These are phyloP conservation scores for Chrysopilus asiliformis DNA, from an alignment of 2,888 invertebrate species.

Conservation along the genomic window DNA sequence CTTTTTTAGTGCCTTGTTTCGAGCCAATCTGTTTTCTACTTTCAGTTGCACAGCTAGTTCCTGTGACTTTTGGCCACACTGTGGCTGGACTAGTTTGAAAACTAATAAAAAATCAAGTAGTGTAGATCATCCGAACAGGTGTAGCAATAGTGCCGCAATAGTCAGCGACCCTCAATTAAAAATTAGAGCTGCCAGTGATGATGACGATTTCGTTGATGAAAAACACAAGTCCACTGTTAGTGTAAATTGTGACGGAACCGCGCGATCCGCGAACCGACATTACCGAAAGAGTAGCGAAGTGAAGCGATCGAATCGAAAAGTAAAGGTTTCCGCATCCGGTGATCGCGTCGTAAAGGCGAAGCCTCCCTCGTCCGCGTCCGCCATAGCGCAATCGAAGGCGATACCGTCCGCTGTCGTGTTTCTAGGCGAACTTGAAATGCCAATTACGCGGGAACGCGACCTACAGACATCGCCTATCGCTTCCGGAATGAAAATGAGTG, in stretches of 20 bases:
- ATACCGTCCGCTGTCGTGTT: constrained; percentile 18
- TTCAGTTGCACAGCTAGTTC: constrained; percentile 39
- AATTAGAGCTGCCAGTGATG: constrained; percentile 5
- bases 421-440: constrained; percentile 28
- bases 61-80: constrained; percentile 49
- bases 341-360: constrained; percentile 13
- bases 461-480: no score
- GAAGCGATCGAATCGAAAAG: not conserved
- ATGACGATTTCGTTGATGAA: constrained; percentile 8
- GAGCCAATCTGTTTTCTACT: constrained; percentile 13
- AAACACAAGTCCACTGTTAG: not conserved
- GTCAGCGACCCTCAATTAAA: constrained; percentile 4
- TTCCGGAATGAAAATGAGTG: no score
- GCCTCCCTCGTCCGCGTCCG: constrained; percentile 14
- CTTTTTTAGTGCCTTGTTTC: constrained; percentile 9
- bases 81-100: constrained; percentile 19
- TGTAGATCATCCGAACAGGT: constrained; percentile 8
- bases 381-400: no score
- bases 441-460: constrained; percentile 21
- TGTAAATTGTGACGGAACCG: no score
- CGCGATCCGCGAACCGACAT: no score
- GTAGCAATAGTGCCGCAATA: constrained; percentile 4
- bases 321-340: constrained; percentile 1
- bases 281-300: constrained; percentile 5
- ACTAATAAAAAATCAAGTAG: constrained; percentile 7